These are phyloP conservation scores for Scyliorhinus canicula DNA, from an alignment of 2,797 vertebrate genomes.

Conservation along the genomic window DNA sequence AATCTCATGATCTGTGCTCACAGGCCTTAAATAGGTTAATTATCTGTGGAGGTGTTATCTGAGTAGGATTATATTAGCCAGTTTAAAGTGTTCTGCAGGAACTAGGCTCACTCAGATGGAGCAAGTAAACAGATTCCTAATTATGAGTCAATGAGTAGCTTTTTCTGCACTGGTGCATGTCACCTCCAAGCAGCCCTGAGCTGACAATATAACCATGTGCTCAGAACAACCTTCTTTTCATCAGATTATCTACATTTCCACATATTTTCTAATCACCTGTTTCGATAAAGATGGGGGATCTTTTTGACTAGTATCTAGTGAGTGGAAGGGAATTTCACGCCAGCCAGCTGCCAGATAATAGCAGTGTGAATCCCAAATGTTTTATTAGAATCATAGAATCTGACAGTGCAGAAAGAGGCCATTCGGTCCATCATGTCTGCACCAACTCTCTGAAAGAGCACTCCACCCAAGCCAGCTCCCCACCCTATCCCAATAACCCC, in stretches of 20 bases:
- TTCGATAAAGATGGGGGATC: background rate
- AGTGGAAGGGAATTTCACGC: background rate
- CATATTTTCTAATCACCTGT: background rate
- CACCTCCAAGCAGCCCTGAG: background rate
- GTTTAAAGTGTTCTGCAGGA: slow-evolving; percentile 46
- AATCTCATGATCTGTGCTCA: slow-evolving; percentile 44
- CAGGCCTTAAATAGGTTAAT: slow-evolving; percentile 54
- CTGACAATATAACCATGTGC: background rate
- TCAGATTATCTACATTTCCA: background rate
- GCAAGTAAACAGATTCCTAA: slow-evolving; percentile 55
- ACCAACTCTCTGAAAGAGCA: too few relatives aligned
- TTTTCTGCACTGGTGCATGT: slow-evolving; percentile 47
- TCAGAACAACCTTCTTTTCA: background rate
- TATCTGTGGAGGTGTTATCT: slow-evolving; percentile 53
- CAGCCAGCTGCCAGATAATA: background rate
- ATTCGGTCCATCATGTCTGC: too few relatives aligned
- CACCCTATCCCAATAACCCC: too few relatives aligned
- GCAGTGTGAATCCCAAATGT: too few relatives aligned
- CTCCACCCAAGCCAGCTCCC: too few relatives aligned
- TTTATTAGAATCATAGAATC: too few relatives aligned
- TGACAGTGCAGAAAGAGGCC: too few relatives aligned
- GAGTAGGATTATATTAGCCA: slow-evolving; percentile 45
- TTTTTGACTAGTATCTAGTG: background rate
- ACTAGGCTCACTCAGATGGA: slow-evolving; percentile 50
- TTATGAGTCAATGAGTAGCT: slow-evolving; percentile 52